These are phyloP conservation scores for Matsumyia berberina DNA, from an alignment of 2,888 invertebrate species.

Conservation along the genomic window DNA sequence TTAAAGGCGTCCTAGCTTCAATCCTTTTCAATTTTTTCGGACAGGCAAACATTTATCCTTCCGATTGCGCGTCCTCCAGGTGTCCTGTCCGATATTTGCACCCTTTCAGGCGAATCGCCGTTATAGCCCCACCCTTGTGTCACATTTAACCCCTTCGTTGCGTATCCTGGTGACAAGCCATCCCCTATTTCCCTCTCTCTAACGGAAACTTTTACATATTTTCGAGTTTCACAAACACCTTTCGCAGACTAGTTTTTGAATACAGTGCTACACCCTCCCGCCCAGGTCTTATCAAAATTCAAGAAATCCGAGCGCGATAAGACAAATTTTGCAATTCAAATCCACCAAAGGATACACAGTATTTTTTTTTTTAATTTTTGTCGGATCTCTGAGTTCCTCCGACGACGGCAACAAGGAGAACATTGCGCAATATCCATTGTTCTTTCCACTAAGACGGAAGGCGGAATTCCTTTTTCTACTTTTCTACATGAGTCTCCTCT, in stretches of 20 bases:
- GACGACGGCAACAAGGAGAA: conserved; percentile 37
- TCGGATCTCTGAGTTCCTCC: conserved; percentile 39
- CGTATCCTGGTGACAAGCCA: neutral
- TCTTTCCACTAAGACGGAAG: conserved; percentile 66
- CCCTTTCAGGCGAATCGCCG: neutral
- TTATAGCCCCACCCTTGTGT: neutral
- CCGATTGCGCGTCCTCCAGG: neutral
- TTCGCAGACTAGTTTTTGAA: conserved; percentile 35
- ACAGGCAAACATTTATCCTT: neutral
- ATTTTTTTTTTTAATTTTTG: no score
- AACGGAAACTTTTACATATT: conserved; percentile 28
- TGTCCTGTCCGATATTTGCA: conserved; percentile 1
- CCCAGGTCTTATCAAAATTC: conserved; percentile 20
- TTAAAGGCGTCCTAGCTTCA: neutral
- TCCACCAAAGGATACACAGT: conserved; percentile 73
- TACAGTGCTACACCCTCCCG: conserved; percentile 40
- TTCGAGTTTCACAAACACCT: conserved; percentile 27
- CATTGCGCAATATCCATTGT: conserved; percentile 73
- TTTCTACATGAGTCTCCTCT: conserved; percentile 55
- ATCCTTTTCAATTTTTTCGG: no score
- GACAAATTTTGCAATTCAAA: conserved; percentile 74
- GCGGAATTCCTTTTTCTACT: conserved; percentile 70
- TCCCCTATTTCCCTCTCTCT: neutral
- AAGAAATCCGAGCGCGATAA: conserved; percentile 62
- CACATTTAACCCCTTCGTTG: conserved; percentile 22